Evolutionary conservation across 2,888 invertebrate species (phyloP), one percentile per base, ranked within the genome.

Genomic region (Sarcophaga caerulescens): DNA sequence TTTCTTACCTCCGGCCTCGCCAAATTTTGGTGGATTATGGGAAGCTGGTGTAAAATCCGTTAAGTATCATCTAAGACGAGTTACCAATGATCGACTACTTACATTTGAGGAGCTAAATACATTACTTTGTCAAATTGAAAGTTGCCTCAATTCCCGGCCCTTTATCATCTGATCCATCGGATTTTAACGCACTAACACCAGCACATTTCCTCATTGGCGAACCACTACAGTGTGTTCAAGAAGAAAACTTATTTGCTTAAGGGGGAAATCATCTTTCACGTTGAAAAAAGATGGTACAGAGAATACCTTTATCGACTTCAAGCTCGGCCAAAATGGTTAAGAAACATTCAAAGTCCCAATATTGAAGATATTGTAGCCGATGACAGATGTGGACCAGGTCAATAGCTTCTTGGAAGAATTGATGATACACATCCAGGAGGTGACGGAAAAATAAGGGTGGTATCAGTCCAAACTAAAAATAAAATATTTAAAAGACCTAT

Each of bases 291-390:
- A 23, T 77, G 63, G 65, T 62, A 57, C 19, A 8, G 45, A 73
- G 79, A 85, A n/a, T 81, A 85, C n/a, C 44, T 85, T 5, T 63
- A 66, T 25, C 82, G 70, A 0, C 19, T 85, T 11, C 86, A 86
- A 59, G 23, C 35, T 10, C 66, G 19, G 3, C 66, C 45, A 12
- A 66, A 66, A 66, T 66, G 66, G 66, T 66, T 45, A 44, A 66
- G n/a, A 44, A 25, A 11, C 17, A 44, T 10, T 3, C 44, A 10
- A 3, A 66, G 19, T 44, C 45, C 68, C 4, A 68, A 45, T 21
- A 68, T 68, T 45, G 68, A 19, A 19, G 68, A 68, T 21, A n/a
- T 45, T 68, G 14, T 68, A 10, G 68, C 19, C 11, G 68, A 68
- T 68, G 68, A 68, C 11, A 45, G 45, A 45, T 68, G 45, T 25